Conservation (phyloP, 2,113 vertebrate species). For the Oncorhynchus gorbuscha region DNA sequence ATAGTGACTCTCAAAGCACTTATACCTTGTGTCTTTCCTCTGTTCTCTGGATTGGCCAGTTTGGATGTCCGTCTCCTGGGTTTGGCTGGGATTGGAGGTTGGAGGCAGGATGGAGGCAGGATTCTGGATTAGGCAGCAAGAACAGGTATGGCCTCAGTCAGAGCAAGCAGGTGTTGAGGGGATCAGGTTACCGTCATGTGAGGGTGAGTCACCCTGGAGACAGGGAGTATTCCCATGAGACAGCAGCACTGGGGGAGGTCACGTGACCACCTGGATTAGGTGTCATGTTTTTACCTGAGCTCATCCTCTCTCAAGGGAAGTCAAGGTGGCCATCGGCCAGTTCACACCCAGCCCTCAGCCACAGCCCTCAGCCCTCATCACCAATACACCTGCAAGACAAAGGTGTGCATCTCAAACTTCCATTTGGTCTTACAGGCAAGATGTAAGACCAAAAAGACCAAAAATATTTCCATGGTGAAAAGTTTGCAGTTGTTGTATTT, state of each 20-base stretch:
- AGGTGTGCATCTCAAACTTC: no score
- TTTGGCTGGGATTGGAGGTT: no score
- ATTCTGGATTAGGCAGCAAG: not conserved
- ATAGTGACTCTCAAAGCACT: no score
- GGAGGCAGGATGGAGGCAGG: not conserved
- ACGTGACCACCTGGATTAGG: constrained; percentile 5
- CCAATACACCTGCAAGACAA: not conserved
- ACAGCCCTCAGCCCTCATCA: not conserved
- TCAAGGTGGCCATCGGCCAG: constrained; percentile 1
- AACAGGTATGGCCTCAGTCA: not conserved
- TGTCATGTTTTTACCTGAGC: constrained; percentile 8
- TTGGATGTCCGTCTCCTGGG: no score
- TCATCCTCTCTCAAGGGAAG: constrained; percentile 5
- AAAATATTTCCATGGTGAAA: no score
- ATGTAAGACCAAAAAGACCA: no score
- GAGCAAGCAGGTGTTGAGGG: not conserved
- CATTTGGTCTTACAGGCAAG: no score
- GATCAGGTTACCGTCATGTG: not conserved
- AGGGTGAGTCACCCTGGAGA: not conserved
- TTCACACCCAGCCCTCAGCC: not conserved
- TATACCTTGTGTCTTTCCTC: no score
- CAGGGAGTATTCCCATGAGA: not conserved
- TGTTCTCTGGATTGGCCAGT: no score
- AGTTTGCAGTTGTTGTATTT: no score
- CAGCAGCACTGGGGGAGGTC: not conserved